Evolutionary conservation across 2,888 invertebrate species (phyloP).

Genomic region (Shargacucullia verbasci): DNA sequence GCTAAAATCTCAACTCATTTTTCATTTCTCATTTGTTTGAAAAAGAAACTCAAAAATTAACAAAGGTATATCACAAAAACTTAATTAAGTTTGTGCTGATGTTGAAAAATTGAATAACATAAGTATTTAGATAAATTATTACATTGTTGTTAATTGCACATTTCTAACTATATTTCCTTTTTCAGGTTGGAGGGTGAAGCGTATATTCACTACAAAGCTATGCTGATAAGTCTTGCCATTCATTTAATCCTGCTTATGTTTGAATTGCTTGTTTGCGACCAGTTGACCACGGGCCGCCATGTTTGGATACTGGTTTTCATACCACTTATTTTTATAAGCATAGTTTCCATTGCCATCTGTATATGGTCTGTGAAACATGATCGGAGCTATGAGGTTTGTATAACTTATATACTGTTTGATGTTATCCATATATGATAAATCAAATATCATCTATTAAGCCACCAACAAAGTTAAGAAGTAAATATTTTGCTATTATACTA

Average conservation of each 20-base stretch:
- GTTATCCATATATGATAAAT: background rate
- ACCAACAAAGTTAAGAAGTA: too few relatives aligned
- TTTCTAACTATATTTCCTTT: conserved; percentile 43
- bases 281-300: conserved; percentile 95
- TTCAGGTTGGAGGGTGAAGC: conserved; percentile 97
- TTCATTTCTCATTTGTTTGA: too few relatives aligned
- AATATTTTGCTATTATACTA: too few relatives aligned
- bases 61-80: too few relatives aligned
- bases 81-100: too few relatives aligned
- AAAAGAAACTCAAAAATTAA: too few relatives aligned
- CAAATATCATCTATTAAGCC: too few relatives aligned
- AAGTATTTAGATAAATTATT: too few relatives aligned
- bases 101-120: too few relatives aligned
- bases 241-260: conserved; percentile 98
- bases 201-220: conserved; percentile 99
- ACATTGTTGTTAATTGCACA: too few relatives aligned
- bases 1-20: too few relatives aligned
- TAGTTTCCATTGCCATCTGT: conserved; percentile 98
- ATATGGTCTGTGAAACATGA: conserved; percentile 99
- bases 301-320: conserved; percentile 98
- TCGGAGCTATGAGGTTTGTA: conserved; percentile 96
- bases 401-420: conserved; percentile 4
- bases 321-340: conserved; percentile 98
- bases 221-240: conserved; percentile 98
- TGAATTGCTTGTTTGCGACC: conserved; percentile 98